Evolutionary conservation across 1,140 invertebrate species (phyloP).

Genomic region (Drosophila ficusphila): DNA sequence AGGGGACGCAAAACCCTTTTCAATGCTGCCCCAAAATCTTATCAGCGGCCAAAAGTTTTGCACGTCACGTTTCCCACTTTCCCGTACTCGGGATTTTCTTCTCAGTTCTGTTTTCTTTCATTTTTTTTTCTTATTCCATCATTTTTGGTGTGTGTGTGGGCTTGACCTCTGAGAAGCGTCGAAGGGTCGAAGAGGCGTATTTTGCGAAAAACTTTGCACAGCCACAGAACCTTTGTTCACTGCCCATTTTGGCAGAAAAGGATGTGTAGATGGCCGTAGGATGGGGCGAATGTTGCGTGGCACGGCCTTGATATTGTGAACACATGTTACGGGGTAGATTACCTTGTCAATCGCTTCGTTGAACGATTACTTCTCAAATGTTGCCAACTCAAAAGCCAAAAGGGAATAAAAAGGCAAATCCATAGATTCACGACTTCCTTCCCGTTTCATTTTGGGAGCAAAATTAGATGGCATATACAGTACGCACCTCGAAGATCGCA

Average conservation of each 20-base stretch:
- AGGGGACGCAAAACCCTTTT: conserved; percentile 57
- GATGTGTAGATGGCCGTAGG: conserved; percentile 2
- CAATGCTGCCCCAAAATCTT: conserved; percentile 59
- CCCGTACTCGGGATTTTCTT: conserved; percentile 11
- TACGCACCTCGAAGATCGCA: conserved; percentile 5
- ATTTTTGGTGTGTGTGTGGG: conserved; percentile 20
- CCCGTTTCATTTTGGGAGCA: conserved; percentile 20
- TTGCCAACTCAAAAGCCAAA: conserved; percentile 49
- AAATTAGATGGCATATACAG: conserved; percentile 47
- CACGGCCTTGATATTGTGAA: conserved; percentile 68
- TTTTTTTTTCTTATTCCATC: conserved; percentile 5
- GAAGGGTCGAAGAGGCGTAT: background rate
- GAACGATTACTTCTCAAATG: conserved; percentile 74
- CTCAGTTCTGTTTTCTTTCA: background rate
- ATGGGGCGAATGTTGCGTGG: conserved; percentile 31
- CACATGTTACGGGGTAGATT: conserved; percentile 73
- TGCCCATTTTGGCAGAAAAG: background rate
- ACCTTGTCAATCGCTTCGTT: conserved; percentile 78
- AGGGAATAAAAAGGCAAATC: background rate
- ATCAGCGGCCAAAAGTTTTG: conserved; percentile 62
- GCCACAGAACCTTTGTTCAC: conserved; percentile 52
- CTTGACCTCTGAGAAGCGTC: conserved; percentile 11
- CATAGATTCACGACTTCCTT: conserved; percentile 77
- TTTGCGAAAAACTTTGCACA: conserved; percentile 40
- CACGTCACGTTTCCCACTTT: conserved; percentile 29